phyloP scores from a whole-genome alignment of 2,797 vertebrate species.

The Sylvilagus floridanus region DNA sequence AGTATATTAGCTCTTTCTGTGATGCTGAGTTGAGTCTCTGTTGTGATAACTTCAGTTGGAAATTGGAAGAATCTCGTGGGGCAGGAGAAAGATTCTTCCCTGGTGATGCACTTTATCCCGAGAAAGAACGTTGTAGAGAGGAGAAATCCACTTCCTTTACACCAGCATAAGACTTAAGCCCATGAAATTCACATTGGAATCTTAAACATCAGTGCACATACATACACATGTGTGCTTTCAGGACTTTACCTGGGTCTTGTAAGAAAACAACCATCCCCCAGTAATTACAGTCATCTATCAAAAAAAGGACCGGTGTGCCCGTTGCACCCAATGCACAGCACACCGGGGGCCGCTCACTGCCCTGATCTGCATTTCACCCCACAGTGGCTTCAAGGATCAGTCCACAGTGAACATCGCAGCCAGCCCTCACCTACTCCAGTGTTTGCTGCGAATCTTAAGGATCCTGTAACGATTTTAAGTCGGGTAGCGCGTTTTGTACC shows the following conservation, averaged over 20 bases:
- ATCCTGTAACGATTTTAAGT: constrained; percentile 76
- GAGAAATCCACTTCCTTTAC: constrained; percentile 50
- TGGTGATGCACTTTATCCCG: constrained; percentile 20
- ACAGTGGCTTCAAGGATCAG: constrained; percentile 84
- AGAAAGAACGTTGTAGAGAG: background rate
- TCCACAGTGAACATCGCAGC: constrained; percentile 82
- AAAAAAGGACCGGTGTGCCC: background rate
- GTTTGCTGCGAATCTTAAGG: constrained; percentile 81
- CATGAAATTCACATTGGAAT: constrained; percentile 54
- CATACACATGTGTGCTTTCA: background rate
- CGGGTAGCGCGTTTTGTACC: constrained; percentile 87
- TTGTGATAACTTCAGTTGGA: constrained; percentile 62
- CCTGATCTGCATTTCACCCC: constrained; percentile 79
- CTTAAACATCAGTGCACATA: background rate
- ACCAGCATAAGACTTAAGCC: constrained; percentile 8
- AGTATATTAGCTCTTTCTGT: constrained; percentile 55
- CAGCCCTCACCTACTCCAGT: constrained; percentile 76
- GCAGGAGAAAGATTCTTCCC: constrained; percentile 53
- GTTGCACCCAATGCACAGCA: constrained; percentile 52
- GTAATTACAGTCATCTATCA: constrained; percentile 43
- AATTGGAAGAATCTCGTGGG: constrained; percentile 61
- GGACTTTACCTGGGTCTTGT: constrained; percentile 44
- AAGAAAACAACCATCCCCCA: constrained; percentile 40
- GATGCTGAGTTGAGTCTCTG: constrained; percentile 51
- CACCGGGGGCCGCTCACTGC: constrained; percentile 75